These are phyloP conservation scores for Andrena marginata DNA, from an alignment of 2,888 invertebrate genomes.

Conservation along the genomic window DNA sequence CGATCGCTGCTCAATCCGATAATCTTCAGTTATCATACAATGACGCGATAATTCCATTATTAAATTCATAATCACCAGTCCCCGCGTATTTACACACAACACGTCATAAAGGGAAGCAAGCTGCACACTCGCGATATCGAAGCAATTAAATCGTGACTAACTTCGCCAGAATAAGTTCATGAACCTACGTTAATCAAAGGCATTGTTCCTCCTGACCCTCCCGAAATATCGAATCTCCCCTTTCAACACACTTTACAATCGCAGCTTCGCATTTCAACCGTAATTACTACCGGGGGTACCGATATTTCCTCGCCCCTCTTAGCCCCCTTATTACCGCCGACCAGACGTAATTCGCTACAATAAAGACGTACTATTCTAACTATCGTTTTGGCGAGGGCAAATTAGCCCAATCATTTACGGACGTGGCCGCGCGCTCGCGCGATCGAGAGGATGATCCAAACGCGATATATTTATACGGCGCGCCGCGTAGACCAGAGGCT, in stretches of 20 bases:
- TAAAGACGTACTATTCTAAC: neutral
- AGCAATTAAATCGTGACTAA: too few relatives aligned
- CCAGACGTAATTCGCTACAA: neutral
- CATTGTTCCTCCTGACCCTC: neutral
- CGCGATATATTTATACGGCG: slow-evolving; percentile 66
- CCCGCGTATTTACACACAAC: too few relatives aligned
- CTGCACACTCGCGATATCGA: too few relatives aligned
- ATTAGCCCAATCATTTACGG: slow-evolving; percentile 29
- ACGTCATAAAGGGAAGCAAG: too few relatives aligned
- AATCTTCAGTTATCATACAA: too few relatives aligned
- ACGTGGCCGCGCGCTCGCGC: neutral
- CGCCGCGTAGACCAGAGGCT: slow-evolving; percentile 62
- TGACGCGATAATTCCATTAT: too few relatives aligned
- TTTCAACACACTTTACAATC: neutral
- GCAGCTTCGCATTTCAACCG: too few relatives aligned
- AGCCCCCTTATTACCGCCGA: too few relatives aligned
- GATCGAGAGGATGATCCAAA: slow-evolving; percentile 65
- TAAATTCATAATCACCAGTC: too few relatives aligned
- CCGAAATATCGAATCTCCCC: too few relatives aligned
- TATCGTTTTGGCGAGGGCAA: slow-evolving; percentile 10
- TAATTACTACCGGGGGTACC: neutral
- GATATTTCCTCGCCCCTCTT: neutral
- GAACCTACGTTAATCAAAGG: neutral
- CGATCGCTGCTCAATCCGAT: too few relatives aligned
- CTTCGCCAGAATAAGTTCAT: too few relatives aligned